Evolutionary conservation across 2,888 invertebrate species (phyloP).

Genomic region (Hypsopygia costalis): DNA sequence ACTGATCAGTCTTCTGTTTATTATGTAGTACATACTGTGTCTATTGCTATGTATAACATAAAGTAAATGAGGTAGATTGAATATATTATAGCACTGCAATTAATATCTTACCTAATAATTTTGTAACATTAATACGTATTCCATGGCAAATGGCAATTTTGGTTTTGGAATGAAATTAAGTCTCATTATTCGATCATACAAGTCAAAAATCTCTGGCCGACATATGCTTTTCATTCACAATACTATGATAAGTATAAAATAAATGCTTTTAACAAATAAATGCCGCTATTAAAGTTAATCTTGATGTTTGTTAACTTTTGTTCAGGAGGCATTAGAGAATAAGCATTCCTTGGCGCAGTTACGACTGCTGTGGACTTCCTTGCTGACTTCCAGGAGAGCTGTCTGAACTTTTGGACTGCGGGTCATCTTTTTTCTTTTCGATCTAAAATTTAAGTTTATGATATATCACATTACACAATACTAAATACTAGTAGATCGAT

Average conservation of each 20-base stretch:
- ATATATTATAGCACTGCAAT: slow-evolving; percentile 4
- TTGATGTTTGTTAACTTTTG: background rate
- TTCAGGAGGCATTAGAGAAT: slow-evolving; percentile 6
- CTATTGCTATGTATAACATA: slow-evolving; percentile 16
- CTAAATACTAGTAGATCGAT: no score
- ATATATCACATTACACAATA: no score
- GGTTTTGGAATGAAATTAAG: slow-evolving; percentile 8
- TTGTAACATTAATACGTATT: background rate
- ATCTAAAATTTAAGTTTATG: slow-evolving; percentile 9
- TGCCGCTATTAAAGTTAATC: slow-evolving; percentile 16
- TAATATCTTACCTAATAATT: background rate
- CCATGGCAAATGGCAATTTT: slow-evolving; percentile 1
- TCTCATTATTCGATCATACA: slow-evolving; percentile 1
- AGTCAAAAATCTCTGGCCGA: background rate
- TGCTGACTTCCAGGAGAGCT: slow-evolving; percentile 61
- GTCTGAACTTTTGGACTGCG: slow-evolving; percentile 57
- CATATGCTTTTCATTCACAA: background rate
- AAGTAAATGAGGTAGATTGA: slow-evolving; percentile 53
- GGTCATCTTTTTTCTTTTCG: slow-evolving; percentile 52
- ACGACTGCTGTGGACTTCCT: slow-evolving; percentile 51
- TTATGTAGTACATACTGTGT: slow-evolving; percentile 40
- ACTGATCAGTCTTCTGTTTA: slow-evolving; percentile 72
- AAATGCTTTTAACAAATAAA: slow-evolving; percentile 23
- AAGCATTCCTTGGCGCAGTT: slow-evolving; percentile 23
- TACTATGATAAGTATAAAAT: slow-evolving; percentile 13